phyloP scores from a whole-genome alignment of 2,888 invertebrate species.

The Hydrotaea diabolus region DNA sequence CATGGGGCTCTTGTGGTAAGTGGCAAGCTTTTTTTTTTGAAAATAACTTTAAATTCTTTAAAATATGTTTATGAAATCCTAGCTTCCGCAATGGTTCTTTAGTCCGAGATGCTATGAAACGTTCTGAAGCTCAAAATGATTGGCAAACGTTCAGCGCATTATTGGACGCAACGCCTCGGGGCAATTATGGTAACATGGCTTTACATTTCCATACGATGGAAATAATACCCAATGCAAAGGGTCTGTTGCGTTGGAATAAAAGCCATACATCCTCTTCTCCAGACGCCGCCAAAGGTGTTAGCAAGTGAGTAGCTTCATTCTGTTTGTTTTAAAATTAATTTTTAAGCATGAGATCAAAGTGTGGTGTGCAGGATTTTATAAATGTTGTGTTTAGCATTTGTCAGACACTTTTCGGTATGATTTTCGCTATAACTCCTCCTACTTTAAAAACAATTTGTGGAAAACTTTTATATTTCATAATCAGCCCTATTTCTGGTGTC shows the following conservation, averaged over 20 bases:
- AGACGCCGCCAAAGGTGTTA: constrained; percentile 75
- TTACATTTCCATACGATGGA: constrained; percentile 83
- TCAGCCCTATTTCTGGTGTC: no score
- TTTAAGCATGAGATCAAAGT: no score
- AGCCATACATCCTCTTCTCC: constrained; percentile 80
- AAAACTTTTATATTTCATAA: no score
- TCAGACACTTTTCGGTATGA: no score
- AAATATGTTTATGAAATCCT: constrained; percentile 15
- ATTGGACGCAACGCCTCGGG: constrained; percentile 90
- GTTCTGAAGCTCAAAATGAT: constrained; percentile 87
- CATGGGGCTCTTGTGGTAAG: constrained; percentile 94
- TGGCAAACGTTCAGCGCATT: constrained; percentile 94
- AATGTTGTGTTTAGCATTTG: no score
- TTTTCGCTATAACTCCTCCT: no score
- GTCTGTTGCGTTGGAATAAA: constrained; percentile 86
- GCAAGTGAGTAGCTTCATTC: constrained; percentile 74
- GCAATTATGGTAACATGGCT: constrained; percentile 94
- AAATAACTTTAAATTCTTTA: neutral
- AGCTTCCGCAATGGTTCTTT: constrained; percentile 96
- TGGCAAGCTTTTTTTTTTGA: neutral
- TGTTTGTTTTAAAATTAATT: no score
- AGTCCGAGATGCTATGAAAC: constrained; percentile 89
- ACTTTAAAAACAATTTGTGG: no score
- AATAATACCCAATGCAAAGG: constrained; percentile 84
- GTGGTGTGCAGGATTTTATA: no score